These are phyloP conservation scores for Lindbergichthys nudifrons DNA, from an alignment of 2,797 vertebrate species.

Conservation along the genomic window DNA sequence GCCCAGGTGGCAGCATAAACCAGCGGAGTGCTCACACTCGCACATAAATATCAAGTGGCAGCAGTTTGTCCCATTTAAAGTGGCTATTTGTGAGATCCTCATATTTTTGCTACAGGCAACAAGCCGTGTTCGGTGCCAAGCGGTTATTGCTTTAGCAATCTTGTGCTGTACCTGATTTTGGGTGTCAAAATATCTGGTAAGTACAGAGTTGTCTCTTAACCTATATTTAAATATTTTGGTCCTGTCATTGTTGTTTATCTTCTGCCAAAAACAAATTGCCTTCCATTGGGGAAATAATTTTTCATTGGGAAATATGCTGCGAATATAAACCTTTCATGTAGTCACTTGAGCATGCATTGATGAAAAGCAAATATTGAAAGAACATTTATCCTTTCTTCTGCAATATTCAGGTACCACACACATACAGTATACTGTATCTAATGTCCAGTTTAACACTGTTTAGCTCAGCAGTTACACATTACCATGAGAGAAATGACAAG, in stretches of 20 bases:
- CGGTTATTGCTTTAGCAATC: slow-evolving; percentile 35
- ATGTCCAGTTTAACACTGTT: slow-evolving; percentile 44
- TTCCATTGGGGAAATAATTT: not conserved
- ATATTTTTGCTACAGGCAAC: slow-evolving; percentile 49
- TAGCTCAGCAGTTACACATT: slow-evolving; percentile 32
- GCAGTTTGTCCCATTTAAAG: slow-evolving; percentile 62
- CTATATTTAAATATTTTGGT: slow-evolving; percentile 43
- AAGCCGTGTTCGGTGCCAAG: slow-evolving; percentile 36
- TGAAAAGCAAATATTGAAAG: not conserved
- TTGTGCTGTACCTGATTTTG: slow-evolving; percentile 43
- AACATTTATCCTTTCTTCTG: not conserved
- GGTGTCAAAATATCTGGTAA: slow-evolving; percentile 47
- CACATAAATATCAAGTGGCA: slow-evolving; percentile 54
- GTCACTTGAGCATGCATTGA: slow-evolving; percentile 6
- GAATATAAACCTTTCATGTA: slow-evolving; percentile 14
- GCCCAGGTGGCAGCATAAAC: slow-evolving; percentile 68
- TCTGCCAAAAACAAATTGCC: slow-evolving; percentile 10
- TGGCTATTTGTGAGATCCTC: slow-evolving; percentile 65
- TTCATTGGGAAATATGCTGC: not conserved
- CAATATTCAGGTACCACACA: not conserved
- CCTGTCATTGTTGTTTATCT: slow-evolving; percentile 35
- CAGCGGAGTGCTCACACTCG: slow-evolving; percentile 32
- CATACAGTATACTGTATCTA: not conserved
- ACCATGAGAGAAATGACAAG: slow-evolving; percentile 34
- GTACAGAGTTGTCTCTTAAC: slow-evolving; percentile 27